Base-by-base conservation (phyloP, 2,113 vertebrate species). In the Lepus americanus region DNA sequence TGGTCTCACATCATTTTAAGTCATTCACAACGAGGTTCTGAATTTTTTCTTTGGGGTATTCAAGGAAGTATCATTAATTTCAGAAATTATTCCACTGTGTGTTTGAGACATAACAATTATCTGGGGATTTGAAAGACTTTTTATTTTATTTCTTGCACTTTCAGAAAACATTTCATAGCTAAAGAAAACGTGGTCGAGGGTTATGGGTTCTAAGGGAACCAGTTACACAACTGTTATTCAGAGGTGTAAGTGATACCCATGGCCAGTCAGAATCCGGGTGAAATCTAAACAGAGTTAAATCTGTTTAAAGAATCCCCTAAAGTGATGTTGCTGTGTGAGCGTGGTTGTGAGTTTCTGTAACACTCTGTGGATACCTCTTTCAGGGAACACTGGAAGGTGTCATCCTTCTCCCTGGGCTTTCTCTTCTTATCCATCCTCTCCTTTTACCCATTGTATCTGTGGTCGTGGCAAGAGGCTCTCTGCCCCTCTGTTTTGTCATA, bases 91-190 rank as follows among this genome's bases (percentile, higher is more conserved):
- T 78, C 61, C 87, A 0, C 33, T 55, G 6, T 9, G 74, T 84
- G 19, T 55, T n/a, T 53, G 76, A 44, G 36, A 0, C 55, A 67
- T 78, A 74, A 19, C 17, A 31, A 14, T 83, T 85, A 29, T 76
- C 59, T 87, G 53, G 55, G 69, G 10, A 55, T 66, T 61, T 85
- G 64, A 88, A 74, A 92, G 36, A 64, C 44, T 44, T 44, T 44
- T 44, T 49, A 14, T n/a, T 92, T 96, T 9, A 2, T 74, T 94
- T 67, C 3, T 11, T 93, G 93, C 80, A 69, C 36, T 94, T 86
- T 96, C 23, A 96, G 23, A 7, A 77, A 87, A 22, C 22, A 69
- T 49, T 1, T 29, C 64, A 25, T 77, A 51, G 74, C 55, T 89
- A 89, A 84, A 96, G 67, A 53, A 94, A 88, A 49, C 33, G 17